Base-by-base conservation (phyloP, 2,888 invertebrate genomes). In the Urechis unicinctus region DNA sequence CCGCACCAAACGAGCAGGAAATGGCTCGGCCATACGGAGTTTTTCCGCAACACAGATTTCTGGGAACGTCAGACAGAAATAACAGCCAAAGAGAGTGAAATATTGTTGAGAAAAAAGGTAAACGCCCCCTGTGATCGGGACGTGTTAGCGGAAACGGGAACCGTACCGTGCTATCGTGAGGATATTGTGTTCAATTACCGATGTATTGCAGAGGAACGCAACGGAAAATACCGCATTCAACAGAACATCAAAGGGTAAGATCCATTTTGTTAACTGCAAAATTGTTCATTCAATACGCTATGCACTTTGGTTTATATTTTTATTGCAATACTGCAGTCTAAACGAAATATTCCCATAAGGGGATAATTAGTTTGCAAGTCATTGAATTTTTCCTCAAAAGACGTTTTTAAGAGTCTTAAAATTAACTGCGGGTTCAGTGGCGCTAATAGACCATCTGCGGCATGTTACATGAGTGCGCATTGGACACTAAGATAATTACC, bases 51-150 rank as follows among this genome's bases (percentile, higher is more conserved):
- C 49, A 52, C 60, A 30, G 58, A 58, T 31, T 53, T 28, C 31
- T 62, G 62, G 62, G 57, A 53, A 48, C 57, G 47, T 9, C 57
- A 59, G 54, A 59, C 55, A 49, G 56, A 57, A 45, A 46, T 59
- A 36, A 55, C 51, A 24, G 52, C 53, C 13, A 46, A 41, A 25
- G 52, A 57, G 45, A 57, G 52, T 28, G 59, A 59, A 41, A 57
- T 59, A 47, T 29, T 43, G 25, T 30, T 59, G 9, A 42, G 45
- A 36, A 50, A 53, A n/a, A 53, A 52, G 46, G 25, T 47, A 17
- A 50, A 57, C 17, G 57, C 53, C n/a, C 48, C 53, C 30, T 57
- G 57, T 25, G 28, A 44, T 17, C 48, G 47, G 22, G 25, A 47
- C 47, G 17, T 36, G 17, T 30, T 44, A 30, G 50, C 51, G 28